These are phyloP conservation scores for Osmerus eperlanus DNA, from an alignment of 2,113 vertebrate genomes.

Conservation along the genomic window DNA sequence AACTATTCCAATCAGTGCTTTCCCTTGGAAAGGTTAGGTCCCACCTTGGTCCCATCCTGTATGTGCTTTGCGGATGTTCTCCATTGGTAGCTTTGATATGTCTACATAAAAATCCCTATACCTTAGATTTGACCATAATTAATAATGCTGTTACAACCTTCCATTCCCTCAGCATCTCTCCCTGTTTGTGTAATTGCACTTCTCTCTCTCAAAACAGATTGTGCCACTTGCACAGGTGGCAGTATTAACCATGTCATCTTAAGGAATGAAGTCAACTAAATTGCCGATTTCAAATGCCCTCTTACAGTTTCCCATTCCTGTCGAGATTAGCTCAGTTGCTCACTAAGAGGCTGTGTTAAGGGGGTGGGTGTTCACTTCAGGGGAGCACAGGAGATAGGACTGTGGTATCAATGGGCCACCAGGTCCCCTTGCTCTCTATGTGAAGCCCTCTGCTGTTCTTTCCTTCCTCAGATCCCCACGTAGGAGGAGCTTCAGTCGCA, in stretches of 20 bases:
- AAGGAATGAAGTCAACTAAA: neutral
- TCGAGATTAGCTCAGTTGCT: slow-evolving; percentile 20
- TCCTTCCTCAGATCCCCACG: slow-evolving; percentile 89
- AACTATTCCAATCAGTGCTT: slow-evolving; percentile 15
- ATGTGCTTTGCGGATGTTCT: slow-evolving; percentile 42
- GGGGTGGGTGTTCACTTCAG: slow-evolving; percentile 1
- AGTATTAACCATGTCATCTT: slow-evolving; percentile 6
- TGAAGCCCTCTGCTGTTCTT: slow-evolving; percentile 38
- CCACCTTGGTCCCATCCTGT: slow-evolving; percentile 11
- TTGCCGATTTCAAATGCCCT: slow-evolving; percentile 4
- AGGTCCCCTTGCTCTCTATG: neutral
- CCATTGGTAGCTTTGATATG: slow-evolving; percentile 36
- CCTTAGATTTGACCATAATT: slow-evolving; percentile 14
- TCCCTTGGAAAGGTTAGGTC: slow-evolving; percentile 7
- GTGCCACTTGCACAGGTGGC: neutral
- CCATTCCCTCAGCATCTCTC: slow-evolving; percentile 16
- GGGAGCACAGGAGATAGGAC: slow-evolving; percentile 28
- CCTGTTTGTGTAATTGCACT: slow-evolving; percentile 31
- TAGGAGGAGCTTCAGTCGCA: slow-evolving; percentile 96
- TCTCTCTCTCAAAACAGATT: neutral
- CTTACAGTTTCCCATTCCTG: neutral
- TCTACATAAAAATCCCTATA: slow-evolving; percentile 24
- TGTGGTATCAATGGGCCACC: slow-evolving; percentile 26
- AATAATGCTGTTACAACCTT: slow-evolving; percentile 24
- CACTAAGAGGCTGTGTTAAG: slow-evolving; percentile 3